phyloP scores from a whole-genome alignment of 2,888 invertebrate species.

The Platycheirus albimanus region DNA sequence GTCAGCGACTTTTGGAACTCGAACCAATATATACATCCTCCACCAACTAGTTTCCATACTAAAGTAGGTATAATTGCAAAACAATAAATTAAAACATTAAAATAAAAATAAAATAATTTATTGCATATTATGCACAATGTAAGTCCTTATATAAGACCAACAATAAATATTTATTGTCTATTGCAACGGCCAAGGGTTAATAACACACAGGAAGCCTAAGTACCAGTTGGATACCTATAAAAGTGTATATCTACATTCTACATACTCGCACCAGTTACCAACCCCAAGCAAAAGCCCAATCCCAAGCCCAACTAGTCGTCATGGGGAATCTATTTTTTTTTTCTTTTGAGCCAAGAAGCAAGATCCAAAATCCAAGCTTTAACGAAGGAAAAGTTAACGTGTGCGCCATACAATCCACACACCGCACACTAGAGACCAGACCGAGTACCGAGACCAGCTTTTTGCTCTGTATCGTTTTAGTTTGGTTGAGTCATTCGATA shows the following conservation, averaged over 20 bases:
- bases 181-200: slow-evolving; percentile 10
- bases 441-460: too few species aligned
- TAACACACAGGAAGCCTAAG: slow-evolving; percentile 15
- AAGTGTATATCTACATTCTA: slow-evolving; percentile 19
- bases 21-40: too few species aligned
- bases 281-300: too few species aligned
- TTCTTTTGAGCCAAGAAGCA: neutral
- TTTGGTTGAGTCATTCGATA: slow-evolving; percentile 60
- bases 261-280: too few species aligned
- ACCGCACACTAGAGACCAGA: too few species aligned
- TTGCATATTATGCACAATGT: too few species aligned
- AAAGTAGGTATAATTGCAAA: too few species aligned
- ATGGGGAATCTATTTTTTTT: neutral
- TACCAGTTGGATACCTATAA: neutral
- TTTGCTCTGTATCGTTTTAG: slow-evolving; percentile 60
- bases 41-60: too few species aligned
- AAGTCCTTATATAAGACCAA: too few species aligned
- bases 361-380: slow-evolving; percentile 41
- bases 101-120: neutral
- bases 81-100: too few species aligned
- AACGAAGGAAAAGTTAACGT: slow-evolving; percentile 18
- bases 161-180: neutral
- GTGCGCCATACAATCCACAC: slow-evolving; percentile 5
- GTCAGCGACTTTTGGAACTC: too few species aligned
- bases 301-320: neutral